These are phyloP conservation scores for Pseudanteris insignis DNA, from an alignment of 2,888 invertebrate species.

Conservation along the genomic window DNA sequence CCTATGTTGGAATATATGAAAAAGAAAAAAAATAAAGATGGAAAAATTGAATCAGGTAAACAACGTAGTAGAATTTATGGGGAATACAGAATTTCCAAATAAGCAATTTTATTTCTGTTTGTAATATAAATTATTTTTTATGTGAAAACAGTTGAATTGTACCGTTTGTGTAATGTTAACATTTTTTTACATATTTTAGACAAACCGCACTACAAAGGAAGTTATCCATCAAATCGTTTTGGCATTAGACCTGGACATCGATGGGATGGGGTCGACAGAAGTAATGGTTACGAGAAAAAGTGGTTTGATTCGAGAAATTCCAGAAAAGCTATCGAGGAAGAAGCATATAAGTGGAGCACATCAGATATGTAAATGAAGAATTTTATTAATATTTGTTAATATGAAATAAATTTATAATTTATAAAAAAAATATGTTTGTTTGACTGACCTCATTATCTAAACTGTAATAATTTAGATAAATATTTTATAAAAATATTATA, in stretches of 20 bases:
- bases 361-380: conserved; percentile 82
- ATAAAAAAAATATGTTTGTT: too few species aligned
- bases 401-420: conserved; percentile 21
- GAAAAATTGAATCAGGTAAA: conserved; percentile 71
- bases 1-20: conserved; percentile 92
- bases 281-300: conserved; percentile 94
- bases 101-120: not conserved
- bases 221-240: conserved; percentile 90
- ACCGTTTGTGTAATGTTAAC: too few species aligned
- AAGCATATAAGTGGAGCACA: conserved; percentile 93
- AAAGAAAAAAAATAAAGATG: conserved; percentile 73
- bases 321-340: conserved; percentile 79
- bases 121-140: not conserved
- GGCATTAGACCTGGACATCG: conserved; percentile 91
- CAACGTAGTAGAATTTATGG: too few species aligned
- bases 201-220: conserved; percentile 82
- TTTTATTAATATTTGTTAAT: conserved; percentile 6
- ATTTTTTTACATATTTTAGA: too few species aligned
- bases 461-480: too few species aligned
- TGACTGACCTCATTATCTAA: too few species aligned
- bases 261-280: conserved; percentile 98
- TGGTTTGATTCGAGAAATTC: conserved; percentile 83
- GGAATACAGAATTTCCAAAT: not conserved
- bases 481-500: too few species aligned
- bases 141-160: too few species aligned